A percentile compares a stretch with the other conserved stretches of the same genome.
phyloP scores from a whole-genome alignment of 2,797 vertebrate genomes.

The Lepus townsendii region DNA sequence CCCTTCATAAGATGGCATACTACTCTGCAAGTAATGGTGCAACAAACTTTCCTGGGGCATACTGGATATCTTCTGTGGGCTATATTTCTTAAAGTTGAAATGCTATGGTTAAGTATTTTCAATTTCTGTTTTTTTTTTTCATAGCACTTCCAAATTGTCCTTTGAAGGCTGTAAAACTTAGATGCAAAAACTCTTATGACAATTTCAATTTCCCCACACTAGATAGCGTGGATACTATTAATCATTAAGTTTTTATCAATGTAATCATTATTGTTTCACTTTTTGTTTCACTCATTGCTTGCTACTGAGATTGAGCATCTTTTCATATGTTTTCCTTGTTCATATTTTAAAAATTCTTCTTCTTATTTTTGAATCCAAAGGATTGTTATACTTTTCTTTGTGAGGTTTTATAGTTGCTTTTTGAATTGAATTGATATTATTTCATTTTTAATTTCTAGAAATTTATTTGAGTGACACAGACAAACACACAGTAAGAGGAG shows the following conservation, averaged over 20 bases:
- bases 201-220: not conserved
- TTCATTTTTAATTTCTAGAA: not conserved
- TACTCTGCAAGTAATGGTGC: not conserved
- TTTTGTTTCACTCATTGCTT: no score
- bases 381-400: not conserved
- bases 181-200: not conserved
- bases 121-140: not conserved
- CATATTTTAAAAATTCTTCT: not conserved
- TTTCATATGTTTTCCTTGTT: not conserved
- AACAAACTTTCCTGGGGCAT: not conserved
- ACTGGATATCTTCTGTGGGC: not conserved
- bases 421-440: not conserved
- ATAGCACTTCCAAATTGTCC: not conserved
- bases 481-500: no score
- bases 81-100: not conserved
- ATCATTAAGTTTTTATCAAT: not conserved
- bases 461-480: no score
- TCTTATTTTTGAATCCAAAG: no score
- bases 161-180: not conserved
- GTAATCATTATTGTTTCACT: no score
- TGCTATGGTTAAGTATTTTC: not conserved
- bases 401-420: not conserved
- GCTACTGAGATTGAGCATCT: no score
- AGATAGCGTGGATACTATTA: no score
- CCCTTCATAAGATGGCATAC: not conserved